Evolutionary conservation across 2,797 vertebrate genomes (phyloP), one percentile per base, ranked within the genome.

Genomic region (Kryptopterus vitreolus): DNA sequence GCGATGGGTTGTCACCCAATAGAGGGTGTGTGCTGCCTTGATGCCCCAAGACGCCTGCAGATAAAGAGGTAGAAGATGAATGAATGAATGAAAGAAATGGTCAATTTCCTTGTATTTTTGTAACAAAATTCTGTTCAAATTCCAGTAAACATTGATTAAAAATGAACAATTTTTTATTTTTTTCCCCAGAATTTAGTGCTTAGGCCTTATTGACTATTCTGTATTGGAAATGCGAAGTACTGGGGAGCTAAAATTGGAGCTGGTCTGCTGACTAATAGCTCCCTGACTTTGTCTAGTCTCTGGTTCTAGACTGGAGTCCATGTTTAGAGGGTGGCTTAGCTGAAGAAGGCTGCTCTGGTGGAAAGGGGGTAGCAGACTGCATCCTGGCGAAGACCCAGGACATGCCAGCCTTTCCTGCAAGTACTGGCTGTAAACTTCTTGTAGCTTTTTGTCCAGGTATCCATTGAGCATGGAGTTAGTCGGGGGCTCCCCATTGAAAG

Each of bases 371-470:
- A 93, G 88, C 83, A 93, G 87, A 52, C 87, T 89, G 0, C 83
- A 89, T 83, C 91, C 84, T 86, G 93, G 33, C 77, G 87, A 81
- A 84, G 91, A 86, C 92, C 87, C 82, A 86, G 93, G 88, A 1
- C 92, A 91, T 58, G 92, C 93, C 85, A 96, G 82, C 83, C 92
- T 95, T 81, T 98, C 96, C 59, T 96, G 95, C 88, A 96, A 91
- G 82, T 96, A 92, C 83, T 96, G 91, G 80, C 96, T 94, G 76
- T 97, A 97, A 24, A 98, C 90, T 88, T 98, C 95, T 7, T 93
- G 90, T 63, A 98, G 88, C 87, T 97, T 94, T 53, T 90, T 93
- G 68, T 96, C 96, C 91, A 98, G 89, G 70, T 96, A 94, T 24
- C 90, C 92, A 29, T 97, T 97, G 83, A 98, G 92, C 53, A 89